phyloP scores from a whole-genome alignment of 2,113 vertebrate genomes.

The Tetraodon nigroviridis region DNA sequence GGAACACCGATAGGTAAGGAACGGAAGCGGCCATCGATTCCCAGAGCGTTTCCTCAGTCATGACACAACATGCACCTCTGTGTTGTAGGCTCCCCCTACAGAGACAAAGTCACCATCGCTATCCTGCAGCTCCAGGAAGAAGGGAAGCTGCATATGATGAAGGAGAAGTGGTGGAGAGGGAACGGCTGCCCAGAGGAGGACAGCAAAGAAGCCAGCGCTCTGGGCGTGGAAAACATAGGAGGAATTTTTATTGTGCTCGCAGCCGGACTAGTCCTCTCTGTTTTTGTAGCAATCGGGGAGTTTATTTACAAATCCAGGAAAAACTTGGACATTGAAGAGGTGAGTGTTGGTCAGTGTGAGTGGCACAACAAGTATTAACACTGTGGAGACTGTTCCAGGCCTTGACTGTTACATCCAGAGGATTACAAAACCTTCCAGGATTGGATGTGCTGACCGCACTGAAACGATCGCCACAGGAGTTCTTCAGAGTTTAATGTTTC shows the following conservation, averaged over 20 bases:
- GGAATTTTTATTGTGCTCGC: conserved; percentile 97
- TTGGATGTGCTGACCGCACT: conserved; percentile 55
- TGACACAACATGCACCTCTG: background rate
- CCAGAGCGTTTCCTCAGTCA: background rate
- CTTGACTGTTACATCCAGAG: conserved; percentile 4
- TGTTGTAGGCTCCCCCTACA: conserved; percentile 86
- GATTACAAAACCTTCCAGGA: conserved; percentile 21
- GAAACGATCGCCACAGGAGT: conserved; percentile 53
- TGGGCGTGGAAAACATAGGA: conserved; percentile 96
- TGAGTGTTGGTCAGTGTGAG: conserved; percentile 78
- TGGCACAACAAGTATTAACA: conserved; percentile 76
- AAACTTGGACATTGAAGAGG: conserved; percentile 91
- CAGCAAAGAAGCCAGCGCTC: conserved; percentile 92
- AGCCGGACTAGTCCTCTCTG: conserved; percentile 92
- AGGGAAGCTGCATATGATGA: conserved; percentile 98
- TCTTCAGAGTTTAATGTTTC: conserved; percentile 48
- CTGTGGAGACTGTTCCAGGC: conserved; percentile 25
- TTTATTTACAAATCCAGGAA: conserved; percentile 94
- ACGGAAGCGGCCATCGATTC: background rate
- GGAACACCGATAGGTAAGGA: conserved; percentile 94
- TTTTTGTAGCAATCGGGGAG: conserved; percentile 97
- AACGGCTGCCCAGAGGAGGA: conserved; percentile 95
- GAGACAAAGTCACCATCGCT: conserved; percentile 95
- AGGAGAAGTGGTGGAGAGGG: conserved; percentile 98
- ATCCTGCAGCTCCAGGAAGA: conserved; percentile 97